Conservation (phyloP, 1,140 invertebrate genomes). For the Drosophila repletoides region DNA sequence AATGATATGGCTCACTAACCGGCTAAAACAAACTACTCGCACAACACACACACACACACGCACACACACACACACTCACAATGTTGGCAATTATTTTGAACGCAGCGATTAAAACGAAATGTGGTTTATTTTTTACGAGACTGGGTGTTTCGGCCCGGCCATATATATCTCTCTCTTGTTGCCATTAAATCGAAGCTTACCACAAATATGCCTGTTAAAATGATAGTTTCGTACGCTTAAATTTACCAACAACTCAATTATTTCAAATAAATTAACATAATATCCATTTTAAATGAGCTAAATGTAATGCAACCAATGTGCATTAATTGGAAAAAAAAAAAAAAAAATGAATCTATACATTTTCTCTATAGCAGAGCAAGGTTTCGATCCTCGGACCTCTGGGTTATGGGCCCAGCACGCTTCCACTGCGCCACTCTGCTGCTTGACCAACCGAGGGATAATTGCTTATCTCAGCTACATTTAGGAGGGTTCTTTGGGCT, state of each 20-base stretch:
- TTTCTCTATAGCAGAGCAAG: conserved; percentile 90
- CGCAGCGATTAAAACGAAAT: conserved; percentile 36
- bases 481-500: background rate
- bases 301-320: background rate
- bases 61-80: too few relatives aligned
- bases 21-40: conserved; percentile 7
- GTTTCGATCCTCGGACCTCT: conserved; percentile 98
- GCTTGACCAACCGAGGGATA: background rate
- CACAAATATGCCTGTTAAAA: conserved; percentile 27
- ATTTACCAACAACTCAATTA: conserved; percentile 56
- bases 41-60: too few relatives aligned
- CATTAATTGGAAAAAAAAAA: conserved; percentile 17
- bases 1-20: conserved; percentile 18
- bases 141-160: background rate
- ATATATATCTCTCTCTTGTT: conserved; percentile 2
- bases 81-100: too few relatives aligned
- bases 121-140: conserved; percentile 49
- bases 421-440: conserved; percentile 98
- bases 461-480: background rate
- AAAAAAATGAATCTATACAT: background rate
- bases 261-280: conserved; percentile 43
- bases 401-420: conserved; percentile 99
- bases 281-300: conserved; percentile 17
- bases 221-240: conserved; percentile 9
- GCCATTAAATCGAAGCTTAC: conserved; percentile 20